Conservation (phyloP, 2,797 vertebrate species). For the Galago senegalensis region DNA sequence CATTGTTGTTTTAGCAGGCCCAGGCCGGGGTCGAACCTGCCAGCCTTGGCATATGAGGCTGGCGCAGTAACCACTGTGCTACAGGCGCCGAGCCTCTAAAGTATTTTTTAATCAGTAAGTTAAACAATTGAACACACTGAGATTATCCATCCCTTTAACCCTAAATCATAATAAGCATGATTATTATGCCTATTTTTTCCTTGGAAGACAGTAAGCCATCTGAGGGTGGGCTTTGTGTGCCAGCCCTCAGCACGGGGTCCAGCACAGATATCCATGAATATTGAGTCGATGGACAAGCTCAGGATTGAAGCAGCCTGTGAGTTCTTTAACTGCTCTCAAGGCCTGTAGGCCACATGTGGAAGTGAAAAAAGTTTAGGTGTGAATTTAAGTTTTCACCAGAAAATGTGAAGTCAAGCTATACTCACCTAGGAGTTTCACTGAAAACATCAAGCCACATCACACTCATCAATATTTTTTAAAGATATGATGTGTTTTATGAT, state of each 20-base stretch:
- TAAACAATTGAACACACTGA: neutral
- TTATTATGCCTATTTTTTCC: neutral
- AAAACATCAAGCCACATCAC: slow-evolving; percentile 40
- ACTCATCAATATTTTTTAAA: slow-evolving; percentile 36
- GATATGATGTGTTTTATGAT: slow-evolving; percentile 68
- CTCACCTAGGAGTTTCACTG: slow-evolving; percentile 4
- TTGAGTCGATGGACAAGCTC: neutral
- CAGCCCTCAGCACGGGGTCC: neutral
- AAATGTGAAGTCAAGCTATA: slow-evolving; percentile 56
- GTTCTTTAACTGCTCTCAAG: neutral
- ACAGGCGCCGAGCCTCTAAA: neutral
- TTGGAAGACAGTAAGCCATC: neutral
- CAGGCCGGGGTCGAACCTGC: too few relatives aligned
- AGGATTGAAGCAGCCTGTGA: neutral
- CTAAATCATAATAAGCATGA: neutral
- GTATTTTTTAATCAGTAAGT: neutral
- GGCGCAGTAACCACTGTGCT: too few relatives aligned
- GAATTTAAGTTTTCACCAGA: slow-evolving; percentile 78
- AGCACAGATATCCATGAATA: neutral
- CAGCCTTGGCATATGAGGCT: too few relatives aligned
- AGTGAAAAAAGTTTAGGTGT: slow-evolving; percentile 37
- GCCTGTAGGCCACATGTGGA: slow-evolving; percentile 54
- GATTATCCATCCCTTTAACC: too few relatives aligned
- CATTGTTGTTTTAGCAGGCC: too few relatives aligned
- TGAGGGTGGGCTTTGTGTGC: neutral